A percentile compares a stretch with the other conserved stretches of the same genome.
phyloP scores from a whole-genome alignment of 2,797 vertebrate genomes.

The Enteromius paludinosus region DNA sequence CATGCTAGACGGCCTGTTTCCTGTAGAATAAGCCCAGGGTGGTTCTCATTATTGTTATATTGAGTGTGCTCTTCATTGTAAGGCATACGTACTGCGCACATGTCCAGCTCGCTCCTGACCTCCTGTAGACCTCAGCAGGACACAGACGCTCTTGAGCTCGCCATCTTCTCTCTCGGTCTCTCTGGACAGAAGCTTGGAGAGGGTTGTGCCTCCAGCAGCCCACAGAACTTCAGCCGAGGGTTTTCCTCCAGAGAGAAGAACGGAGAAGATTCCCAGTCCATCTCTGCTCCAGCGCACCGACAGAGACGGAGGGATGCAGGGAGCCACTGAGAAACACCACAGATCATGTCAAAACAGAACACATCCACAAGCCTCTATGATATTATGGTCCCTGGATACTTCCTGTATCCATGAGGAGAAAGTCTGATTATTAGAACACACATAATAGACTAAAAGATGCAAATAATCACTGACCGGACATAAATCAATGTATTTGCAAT shows the following conservation, averaged over 20 bases:
- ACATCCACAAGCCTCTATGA: not conserved
- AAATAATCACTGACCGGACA: too few species aligned
- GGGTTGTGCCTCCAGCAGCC: slow-evolving; percentile 73
- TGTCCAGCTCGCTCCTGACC: slow-evolving; percentile 60
- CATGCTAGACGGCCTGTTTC: slow-evolving; percentile 63
- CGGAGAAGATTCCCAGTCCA: slow-evolving; percentile 77
- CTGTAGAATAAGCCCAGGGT: slow-evolving; percentile 51
- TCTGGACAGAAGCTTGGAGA: slow-evolving; percentile 70
- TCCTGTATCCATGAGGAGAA: not conserved
- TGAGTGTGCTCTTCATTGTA: not conserved
- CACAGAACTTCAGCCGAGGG: slow-evolving; percentile 71
- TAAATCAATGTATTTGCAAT: not conserved
- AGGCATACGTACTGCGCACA: slow-evolving; percentile 64
- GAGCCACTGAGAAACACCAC: slow-evolving; percentile 66
- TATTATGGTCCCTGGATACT: not conserved
- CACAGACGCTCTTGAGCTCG: slow-evolving; percentile 77
- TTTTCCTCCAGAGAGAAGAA: slow-evolving; percentile 74
- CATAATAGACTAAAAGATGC: not conserved
- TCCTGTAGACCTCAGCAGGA: slow-evolving; percentile 67
- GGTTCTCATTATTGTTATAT: not conserved
- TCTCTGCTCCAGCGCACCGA: slow-evolving; percentile 83
- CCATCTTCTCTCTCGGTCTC: slow-evolving; percentile 74
- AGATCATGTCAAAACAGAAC: not conserved
- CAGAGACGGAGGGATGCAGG: slow-evolving; percentile 71
- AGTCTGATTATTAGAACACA: not conserved